A percentile compares a stretch with the other conserved stretches of the same genome.
phyloP scores from a whole-genome alignment of 2,888 invertebrate genomes.

The Flexamia atlantica region DNA sequence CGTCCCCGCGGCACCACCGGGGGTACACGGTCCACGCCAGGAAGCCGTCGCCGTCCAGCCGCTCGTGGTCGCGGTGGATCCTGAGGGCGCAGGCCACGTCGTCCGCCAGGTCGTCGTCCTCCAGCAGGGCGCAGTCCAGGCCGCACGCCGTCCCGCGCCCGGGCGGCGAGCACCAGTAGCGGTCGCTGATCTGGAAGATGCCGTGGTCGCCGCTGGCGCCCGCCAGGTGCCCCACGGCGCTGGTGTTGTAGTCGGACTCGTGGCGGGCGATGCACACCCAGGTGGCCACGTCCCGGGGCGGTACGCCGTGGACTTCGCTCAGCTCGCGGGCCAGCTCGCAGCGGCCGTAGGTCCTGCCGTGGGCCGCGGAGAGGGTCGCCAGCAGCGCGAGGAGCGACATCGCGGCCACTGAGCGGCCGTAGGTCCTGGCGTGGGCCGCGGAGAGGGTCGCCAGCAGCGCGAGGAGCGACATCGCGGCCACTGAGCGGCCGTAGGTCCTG shows the following conservation, averaged over 20 bases:
- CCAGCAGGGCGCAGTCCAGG: not conserved
- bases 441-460: too few relatives aligned
- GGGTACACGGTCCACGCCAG: constrained; percentile 37
- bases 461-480: too few relatives aligned
- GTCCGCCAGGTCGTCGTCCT: constrained; percentile 26
- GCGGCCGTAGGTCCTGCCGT: constrained; percentile 76
- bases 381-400: not conserved
- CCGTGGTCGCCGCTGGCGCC: constrained; percentile 84
- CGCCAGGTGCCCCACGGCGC: constrained; percentile 74
- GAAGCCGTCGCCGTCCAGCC: not conserved
- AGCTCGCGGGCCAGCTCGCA: constrained; percentile 86
- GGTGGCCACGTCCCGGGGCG: constrained; percentile 62
- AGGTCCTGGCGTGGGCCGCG: not conserved
- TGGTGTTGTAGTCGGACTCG: constrained; percentile 83
- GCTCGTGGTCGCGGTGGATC: not conserved
- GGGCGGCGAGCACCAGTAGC: constrained; percentile 40
- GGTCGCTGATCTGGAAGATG: constrained; percentile 80
- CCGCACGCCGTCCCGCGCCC: constrained; percentile 22
- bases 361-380: constrained; percentile 72
- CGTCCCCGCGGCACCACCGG: not conserved
- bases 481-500: too few relatives aligned
- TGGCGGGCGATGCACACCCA: constrained; percentile 84
- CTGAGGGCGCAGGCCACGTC: constrained; percentile 29
- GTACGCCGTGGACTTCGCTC: constrained; percentile 63
- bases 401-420: not conserved